Evolutionary conservation across 2,113 vertebrate species (phyloP).

Genomic region (Gymnocephalus cernua): DNA sequence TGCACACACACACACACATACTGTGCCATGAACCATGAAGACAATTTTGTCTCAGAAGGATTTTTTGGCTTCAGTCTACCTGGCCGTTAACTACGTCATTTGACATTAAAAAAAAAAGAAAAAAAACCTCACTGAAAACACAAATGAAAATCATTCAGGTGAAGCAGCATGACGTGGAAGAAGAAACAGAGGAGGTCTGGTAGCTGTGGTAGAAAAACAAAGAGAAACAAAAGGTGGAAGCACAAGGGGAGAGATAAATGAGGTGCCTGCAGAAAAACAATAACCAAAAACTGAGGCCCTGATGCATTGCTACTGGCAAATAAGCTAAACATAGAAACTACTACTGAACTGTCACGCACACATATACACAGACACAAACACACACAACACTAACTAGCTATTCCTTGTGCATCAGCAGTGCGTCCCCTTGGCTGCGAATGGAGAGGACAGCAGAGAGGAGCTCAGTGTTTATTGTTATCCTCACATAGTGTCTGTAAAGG

Average conservation of each 20-base stretch:
- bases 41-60: neutral
- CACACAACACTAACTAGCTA: conserved; percentile 36
- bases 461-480: conserved; percentile 64
- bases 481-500: conserved; percentile 57
- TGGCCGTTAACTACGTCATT: conserved; percentile 13
- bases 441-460: conserved; percentile 58
- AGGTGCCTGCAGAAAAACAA: conserved; percentile 44
- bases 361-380: neutral
- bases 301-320: conserved; percentile 64
- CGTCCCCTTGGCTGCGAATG: conserved; percentile 50
- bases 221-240: conserved; percentile 23
- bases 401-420: conserved; percentile 60
- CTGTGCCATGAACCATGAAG: neutral
- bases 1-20: neutral
- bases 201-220: neutral
- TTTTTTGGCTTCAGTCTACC: conserved; percentile 4
- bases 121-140: neutral
- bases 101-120: conserved; percentile 28
- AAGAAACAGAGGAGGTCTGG: conserved; percentile 4
- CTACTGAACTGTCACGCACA: conserved; percentile 14
- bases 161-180: conserved; percentile 17
- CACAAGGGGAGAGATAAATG: conserved; percentile 35
- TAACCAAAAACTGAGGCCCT: conserved; percentile 34
- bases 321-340: conserved; percentile 59
- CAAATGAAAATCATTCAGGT: conserved; percentile 33